Base-by-base conservation (phyloP, 2,113 vertebrate genomes). In the Bombycilla garrulus region DNA sequence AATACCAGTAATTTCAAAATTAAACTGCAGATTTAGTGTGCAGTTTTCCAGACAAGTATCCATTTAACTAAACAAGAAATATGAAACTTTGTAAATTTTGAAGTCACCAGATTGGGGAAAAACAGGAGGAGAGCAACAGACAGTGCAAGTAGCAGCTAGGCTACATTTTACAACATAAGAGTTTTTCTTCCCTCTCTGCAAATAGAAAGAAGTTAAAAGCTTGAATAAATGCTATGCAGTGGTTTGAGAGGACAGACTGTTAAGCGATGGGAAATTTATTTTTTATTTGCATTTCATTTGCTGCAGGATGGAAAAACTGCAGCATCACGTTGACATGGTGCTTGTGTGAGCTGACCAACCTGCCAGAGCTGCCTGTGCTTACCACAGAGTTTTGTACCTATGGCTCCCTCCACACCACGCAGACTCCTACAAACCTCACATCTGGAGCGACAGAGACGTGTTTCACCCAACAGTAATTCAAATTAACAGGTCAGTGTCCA, bases 31-130 rank as follows among this genome's bases (percentile, higher is more conserved):
- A 72, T 53, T 51, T 36, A 54, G 6, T 4, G 5, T 2, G 7
- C 16, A 9, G 26, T 87, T 84, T 84, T 84, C 44, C 26, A 91
- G 44, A 81, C 5, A 29, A 47, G 4, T 21, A 70, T 58, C 78
- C 13, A 56, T 40, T 87, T 84, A 73, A 80, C 24, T 81, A 31
- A 92, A 93, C 1, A 54, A 44, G 36, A 84, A 85, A 90, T 44
- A 57, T 3, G 18, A 77, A 74, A 54, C 29, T 53, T 57, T 35
- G 33, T 58, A 35, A 78, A 72, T 88, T 76, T 19, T 86, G 5
- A 84, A 89, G 44, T 31, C 40, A 50, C 13, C 15, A 81, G 26
- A 81, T 0, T n/a, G 50, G 22, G 36, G 4, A 9, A 11, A 47
- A 67, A 61, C 17, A n/a, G 8, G 25, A 78, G 6, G 18, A 11